Percentiles rank a stretch among this genome's conserved stretches.
Conservation (phyloP, 2,888 invertebrate species). For the Temnothorax rugatulus region DNA sequence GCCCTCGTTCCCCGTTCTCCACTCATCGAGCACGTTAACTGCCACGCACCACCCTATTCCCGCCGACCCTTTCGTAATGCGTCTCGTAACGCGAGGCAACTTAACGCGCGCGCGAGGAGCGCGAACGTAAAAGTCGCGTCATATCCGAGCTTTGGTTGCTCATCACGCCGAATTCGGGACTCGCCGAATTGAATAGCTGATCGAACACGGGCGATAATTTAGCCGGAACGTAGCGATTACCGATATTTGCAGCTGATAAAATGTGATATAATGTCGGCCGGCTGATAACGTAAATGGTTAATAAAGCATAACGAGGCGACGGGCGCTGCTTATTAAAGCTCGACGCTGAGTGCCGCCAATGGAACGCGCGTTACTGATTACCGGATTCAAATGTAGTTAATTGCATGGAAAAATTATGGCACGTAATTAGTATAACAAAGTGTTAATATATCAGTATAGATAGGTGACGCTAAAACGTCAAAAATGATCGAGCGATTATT, state of each 20-base stretch:
- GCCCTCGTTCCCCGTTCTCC: conserved; percentile 42
- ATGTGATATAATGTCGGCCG: conserved; percentile 53
- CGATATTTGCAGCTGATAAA: conserved; percentile 58
- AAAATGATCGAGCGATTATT: conserved; percentile 4
- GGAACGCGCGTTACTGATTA: conserved; percentile 41
- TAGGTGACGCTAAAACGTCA: conserved; percentile 7
- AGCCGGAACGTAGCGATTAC: conserved; percentile 42
- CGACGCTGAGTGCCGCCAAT: conserved; percentile 36
- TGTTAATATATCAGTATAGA: conserved; percentile 30
- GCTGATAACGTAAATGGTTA: conserved; percentile 54
- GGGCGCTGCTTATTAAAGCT: conserved; percentile 49
- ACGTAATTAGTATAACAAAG: conserved; percentile 38
- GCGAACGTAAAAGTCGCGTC: conserved; percentile 32
- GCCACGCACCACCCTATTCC: conserved; percentile 29
- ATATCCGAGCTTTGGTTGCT: background rate
- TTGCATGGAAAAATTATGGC: conserved; percentile 47
- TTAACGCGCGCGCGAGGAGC: conserved; percentile 48
- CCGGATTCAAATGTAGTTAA: conserved; percentile 37
- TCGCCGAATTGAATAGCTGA: conserved; percentile 31
- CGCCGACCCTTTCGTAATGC: conserved; percentile 49
- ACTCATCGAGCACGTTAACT: conserved; percentile 70
- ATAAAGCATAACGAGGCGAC: conserved; percentile 54
- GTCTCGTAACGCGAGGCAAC: conserved; percentile 68
- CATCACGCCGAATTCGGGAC: conserved; percentile 32
- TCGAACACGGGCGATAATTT: conserved; percentile 53